Conservation (phyloP, 2,888 invertebrate genomes). For the Sepioteuthis lessoniana region DNA sequence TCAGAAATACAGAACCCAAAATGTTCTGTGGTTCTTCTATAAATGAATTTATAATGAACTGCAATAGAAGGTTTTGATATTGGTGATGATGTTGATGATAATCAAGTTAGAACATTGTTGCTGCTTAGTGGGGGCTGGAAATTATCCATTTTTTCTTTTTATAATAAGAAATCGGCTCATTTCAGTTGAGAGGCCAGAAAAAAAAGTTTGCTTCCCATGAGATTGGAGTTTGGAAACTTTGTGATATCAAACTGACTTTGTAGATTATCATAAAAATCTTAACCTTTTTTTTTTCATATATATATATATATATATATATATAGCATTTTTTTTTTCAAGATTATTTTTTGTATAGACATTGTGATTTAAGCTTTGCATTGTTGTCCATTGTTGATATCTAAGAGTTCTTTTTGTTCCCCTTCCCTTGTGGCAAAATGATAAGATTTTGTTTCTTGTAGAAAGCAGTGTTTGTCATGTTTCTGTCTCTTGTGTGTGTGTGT, state of each 20-base stretch:
- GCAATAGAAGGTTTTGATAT: no score
- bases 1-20: no score
- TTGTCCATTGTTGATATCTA: conserved; percentile 6
- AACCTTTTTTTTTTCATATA: background rate
- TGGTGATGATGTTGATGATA: no score
- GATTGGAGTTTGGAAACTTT: conserved; percentile 33
- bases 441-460: background rate
- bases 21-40: no score
- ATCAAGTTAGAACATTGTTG: no score
- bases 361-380: background rate
- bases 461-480: background rate
- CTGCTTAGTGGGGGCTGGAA: no score
- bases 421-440: conserved; percentile 16
- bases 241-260: conserved; percentile 33
- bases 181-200: conserved; percentile 33
- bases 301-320: background rate
- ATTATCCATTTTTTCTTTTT: no score
- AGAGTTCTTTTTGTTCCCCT: background rate
- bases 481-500: no score
- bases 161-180: background rate
- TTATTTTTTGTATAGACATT: background rate
- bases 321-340: background rate
- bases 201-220: background rate
- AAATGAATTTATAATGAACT: no score
- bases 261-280: conserved; percentile 5